These are phyloP conservation scores for Odobenus rosmarus DNA, from an alignment of 2,113 vertebrate species.

Conservation along the genomic window DNA sequence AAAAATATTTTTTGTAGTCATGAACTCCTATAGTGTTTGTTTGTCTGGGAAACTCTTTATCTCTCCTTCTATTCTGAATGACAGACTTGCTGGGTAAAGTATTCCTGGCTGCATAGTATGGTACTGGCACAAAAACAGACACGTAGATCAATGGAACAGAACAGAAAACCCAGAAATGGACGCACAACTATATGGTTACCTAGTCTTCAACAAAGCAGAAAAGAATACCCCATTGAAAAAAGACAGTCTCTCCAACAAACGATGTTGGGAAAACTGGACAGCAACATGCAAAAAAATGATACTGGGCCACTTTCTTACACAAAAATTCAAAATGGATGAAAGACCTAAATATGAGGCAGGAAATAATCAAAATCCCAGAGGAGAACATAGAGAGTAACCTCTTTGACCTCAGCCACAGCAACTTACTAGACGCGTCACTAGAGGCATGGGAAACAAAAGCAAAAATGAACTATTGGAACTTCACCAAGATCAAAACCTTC, in stretches of 20 bases:
- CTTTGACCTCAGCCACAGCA: not conserved
- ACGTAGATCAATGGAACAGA: too few species aligned
- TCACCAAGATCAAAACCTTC: not conserved
- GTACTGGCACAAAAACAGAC: too few species aligned
- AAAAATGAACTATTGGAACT: not conserved
- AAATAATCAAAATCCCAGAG: not conserved
- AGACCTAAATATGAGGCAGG: not conserved
- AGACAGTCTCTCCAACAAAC: not conserved
- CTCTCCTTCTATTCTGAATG: too few species aligned
- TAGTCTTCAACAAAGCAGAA: too few species aligned
- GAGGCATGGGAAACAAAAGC: not conserved
- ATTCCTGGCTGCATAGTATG: too few species aligned
- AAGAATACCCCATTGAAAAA: too few species aligned
- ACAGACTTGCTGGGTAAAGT: too few species aligned
- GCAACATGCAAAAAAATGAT: not conserved
- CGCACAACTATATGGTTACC: too few species aligned
- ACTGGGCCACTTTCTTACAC: not conserved
- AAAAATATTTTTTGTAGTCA: too few species aligned
- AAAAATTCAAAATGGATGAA: not conserved
- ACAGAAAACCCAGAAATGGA: too few species aligned
- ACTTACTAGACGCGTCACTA: not conserved
- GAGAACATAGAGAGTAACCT: not conserved
- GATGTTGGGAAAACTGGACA: not conserved
- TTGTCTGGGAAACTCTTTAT: too few species aligned
- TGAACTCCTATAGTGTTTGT: too few species aligned